Percentiles rank a stretch among this genome's conserved stretches.
phyloP scores from a whole-genome alignment of 2,888 invertebrate species.

The Tiphia femorata region DNA sequence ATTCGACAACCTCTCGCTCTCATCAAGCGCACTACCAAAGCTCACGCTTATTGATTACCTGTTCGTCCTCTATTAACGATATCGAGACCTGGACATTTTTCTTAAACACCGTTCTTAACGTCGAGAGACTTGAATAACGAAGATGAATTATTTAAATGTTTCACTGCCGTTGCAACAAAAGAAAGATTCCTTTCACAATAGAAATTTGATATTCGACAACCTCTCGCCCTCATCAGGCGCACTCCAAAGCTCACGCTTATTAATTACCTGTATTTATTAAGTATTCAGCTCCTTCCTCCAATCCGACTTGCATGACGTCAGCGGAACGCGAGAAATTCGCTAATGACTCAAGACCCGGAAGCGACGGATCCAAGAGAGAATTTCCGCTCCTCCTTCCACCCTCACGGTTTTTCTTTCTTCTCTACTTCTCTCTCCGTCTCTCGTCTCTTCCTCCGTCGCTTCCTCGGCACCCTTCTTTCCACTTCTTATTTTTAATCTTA shows the following conservation, averaged over 20 bases:
- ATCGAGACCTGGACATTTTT: neutral
- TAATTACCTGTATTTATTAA: too few species aligned
- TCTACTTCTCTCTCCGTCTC: neutral
- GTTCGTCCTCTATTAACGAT: neutral
- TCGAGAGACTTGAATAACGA: too few species aligned
- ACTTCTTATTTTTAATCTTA: neutral
- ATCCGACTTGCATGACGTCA: too few species aligned
- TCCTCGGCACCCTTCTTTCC: neutral
- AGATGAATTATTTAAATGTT: too few species aligned
- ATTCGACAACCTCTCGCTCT: too few species aligned
- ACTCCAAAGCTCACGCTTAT: too few species aligned
- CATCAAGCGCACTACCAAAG: too few species aligned
- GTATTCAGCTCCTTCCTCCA: constrained; percentile 36
- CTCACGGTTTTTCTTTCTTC: too few species aligned
- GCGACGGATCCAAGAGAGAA: constrained; percentile 2
- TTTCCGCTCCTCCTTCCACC: neutral
- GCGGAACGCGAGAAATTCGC: too few species aligned
- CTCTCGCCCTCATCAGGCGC: too few species aligned
- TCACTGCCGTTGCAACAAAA: too few species aligned
- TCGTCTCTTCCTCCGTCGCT: neutral
- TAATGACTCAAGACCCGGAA: constrained; percentile 40
- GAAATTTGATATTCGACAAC: neutral
- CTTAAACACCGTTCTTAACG: neutral
- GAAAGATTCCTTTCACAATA: too few species aligned
- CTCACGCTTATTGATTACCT: constrained; percentile 16